Percentiles rank a stretch among this genome's conserved stretches.
phyloP scores from a whole-genome alignment of 2,797 vertebrate genomes.

The Apodemus agrarius region DNA sequence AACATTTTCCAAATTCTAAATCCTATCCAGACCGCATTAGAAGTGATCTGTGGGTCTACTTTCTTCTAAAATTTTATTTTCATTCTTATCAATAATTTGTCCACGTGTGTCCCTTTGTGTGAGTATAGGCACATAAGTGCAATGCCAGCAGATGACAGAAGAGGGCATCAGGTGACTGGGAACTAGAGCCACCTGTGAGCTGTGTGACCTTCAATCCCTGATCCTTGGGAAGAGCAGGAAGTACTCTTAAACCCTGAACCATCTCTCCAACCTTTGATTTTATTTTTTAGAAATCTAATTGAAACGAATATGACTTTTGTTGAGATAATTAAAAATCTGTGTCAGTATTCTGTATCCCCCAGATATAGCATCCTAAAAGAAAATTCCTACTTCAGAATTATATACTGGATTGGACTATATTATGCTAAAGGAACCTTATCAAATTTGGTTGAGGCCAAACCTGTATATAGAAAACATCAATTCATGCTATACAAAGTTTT shows the following conservation, averaged over 20 bases:
- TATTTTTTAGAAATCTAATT: conserved; percentile 5
- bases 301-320: not conserved
- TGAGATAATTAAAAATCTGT: conserved; percentile 12
- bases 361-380: not conserved
- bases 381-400: not conserved
- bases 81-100: not conserved
- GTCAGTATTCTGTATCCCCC: not conserved
- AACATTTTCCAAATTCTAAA: not conserved
- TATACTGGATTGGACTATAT: conserved; percentile 3
- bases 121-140: not conserved
- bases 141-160: not conserved
- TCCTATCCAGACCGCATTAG: not conserved
- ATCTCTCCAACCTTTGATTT: not conserved
- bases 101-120: not conserved
- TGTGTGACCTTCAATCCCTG: not conserved
- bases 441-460: conserved; percentile 34
- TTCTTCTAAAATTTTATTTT: not conserved
- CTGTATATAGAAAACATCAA: not conserved
- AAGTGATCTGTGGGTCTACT: not conserved
- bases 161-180: not conserved
- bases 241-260: not conserved
- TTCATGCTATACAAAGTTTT: conserved; percentile 24
- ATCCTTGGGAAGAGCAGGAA: not conserved
- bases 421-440: not conserved
- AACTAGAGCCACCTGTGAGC: not conserved